phyloP scores from a whole-genome alignment of 2,797 vertebrate species.

The Anas flavirostris region DNA sequence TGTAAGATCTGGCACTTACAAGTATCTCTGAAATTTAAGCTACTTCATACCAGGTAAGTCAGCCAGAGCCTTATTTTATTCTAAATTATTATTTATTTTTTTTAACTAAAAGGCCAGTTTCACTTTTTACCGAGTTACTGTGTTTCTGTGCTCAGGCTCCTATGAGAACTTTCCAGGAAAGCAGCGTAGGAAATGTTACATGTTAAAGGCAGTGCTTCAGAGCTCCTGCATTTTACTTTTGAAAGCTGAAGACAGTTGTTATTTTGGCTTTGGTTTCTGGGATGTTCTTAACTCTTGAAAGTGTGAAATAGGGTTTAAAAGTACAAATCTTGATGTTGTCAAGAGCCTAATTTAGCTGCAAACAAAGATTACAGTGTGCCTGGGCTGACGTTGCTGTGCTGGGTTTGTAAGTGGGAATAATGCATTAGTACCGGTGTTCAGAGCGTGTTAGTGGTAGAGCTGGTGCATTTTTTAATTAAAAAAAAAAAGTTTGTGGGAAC shows the following conservation, averaged over 20 bases:
- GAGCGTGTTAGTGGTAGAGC: not conserved
- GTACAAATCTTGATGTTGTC: not conserved
- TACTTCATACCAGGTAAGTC: not conserved
- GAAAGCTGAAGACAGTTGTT: not conserved
- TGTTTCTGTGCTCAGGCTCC: not conserved
- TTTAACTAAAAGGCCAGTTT: not conserved
- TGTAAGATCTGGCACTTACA: not conserved
- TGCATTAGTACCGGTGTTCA: conserved; percentile 41
- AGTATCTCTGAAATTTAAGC: not conserved
- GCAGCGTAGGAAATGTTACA: not conserved
- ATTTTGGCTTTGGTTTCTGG: not conserved
- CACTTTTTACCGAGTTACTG: not conserved
- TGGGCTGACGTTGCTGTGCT: conserved; percentile 3
- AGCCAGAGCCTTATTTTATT: not conserved
- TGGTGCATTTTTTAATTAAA: not conserved
- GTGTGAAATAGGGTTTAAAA: not conserved
- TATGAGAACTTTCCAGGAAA: not conserved
- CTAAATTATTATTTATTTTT: not conserved
- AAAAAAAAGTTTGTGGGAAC: not conserved
- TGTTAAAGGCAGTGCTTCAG: not conserved
- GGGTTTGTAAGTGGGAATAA: conserved; percentile 26
- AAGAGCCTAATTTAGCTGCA: not conserved
- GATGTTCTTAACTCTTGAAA: not conserved
- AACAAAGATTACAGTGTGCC: conserved; percentile 5
- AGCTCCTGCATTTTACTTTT: not conserved